Evolutionary conservation across 2,113 vertebrate species (phyloP).

Genomic region (Chiloscyllium plagiosum): DNA sequence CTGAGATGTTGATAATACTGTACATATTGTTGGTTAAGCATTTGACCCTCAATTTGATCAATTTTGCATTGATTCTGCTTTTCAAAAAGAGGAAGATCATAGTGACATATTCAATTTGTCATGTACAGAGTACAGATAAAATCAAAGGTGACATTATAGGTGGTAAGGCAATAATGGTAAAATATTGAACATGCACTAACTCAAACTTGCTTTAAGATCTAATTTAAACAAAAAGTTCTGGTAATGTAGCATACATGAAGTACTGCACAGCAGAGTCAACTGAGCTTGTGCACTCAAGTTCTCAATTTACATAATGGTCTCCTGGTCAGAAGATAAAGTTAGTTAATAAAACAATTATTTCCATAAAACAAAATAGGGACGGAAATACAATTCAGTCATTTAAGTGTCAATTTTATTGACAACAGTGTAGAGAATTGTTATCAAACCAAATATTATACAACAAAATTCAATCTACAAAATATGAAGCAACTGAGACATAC

Average conservation of each 20-base stretch:
- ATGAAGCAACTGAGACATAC: conserved; percentile 34
- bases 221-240: not conserved
- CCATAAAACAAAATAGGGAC: not conserved
- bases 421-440: not conserved
- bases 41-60: not conserved
- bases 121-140: not conserved
- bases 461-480: conserved; percentile 19
- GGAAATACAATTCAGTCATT: not conserved
- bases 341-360: not conserved
- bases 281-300: not conserved
- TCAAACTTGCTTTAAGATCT: not conserved
- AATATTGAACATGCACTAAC: not conserved
- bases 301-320: not conserved
- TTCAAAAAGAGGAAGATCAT: not conserved
- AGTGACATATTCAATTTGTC: not conserved
- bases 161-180: not conserved
- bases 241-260: not conserved
- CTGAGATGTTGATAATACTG: not conserved
- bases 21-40: not conserved
- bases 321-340: not conserved
- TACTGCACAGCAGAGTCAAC: not conserved
- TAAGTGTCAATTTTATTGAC: conserved; percentile 35
- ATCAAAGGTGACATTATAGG: not conserved
- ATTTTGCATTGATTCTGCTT: not conserved
- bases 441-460: conserved; percentile 29